phyloP scores from a whole-genome alignment of 2,797 vertebrate genomes.

The Sebastolobus altivelis region DNA sequence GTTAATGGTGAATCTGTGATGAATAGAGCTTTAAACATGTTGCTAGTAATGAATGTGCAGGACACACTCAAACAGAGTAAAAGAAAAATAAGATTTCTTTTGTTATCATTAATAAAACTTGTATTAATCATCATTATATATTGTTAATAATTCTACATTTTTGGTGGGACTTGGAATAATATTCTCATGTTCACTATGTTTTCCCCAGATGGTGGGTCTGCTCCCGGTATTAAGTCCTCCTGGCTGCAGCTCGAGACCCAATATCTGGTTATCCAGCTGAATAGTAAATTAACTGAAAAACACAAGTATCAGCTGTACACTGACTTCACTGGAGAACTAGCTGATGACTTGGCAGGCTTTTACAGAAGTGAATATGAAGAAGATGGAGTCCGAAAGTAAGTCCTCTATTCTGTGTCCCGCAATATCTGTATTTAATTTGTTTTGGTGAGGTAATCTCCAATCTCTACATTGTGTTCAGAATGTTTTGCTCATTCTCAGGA shows the following conservation, averaged over 20 bases:
- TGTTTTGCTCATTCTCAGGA: slow-evolving; percentile 72
- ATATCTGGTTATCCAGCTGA: slow-evolving; percentile 90
- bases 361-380: slow-evolving; percentile 94
- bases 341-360: slow-evolving; percentile 92
- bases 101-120: not conserved
- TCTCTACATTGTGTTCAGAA: not conserved
- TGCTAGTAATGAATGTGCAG: not conserved
- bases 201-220: slow-evolving; percentile 47
- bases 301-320: slow-evolving; percentile 83
- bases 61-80: not conserved
- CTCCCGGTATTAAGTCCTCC: slow-evolving; percentile 61
- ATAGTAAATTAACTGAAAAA: slow-evolving; percentile 31
- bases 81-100: not conserved
- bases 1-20: not conserved
- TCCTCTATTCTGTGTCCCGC: not conserved
- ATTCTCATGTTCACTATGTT: not conserved
- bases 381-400: slow-evolving; percentile 77
- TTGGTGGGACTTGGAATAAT: not conserved
- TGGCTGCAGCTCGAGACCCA: slow-evolving; percentile 85
- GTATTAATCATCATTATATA: too few relatives aligned
- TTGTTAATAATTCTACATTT: too few relatives aligned
- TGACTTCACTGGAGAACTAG: slow-evolving; percentile 88
- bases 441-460: not conserved
- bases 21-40: not conserved
- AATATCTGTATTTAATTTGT: not conserved